Base-by-base conservation (phyloP, 2,113 vertebrate species). In the Rafetus swinhoei region DNA sequence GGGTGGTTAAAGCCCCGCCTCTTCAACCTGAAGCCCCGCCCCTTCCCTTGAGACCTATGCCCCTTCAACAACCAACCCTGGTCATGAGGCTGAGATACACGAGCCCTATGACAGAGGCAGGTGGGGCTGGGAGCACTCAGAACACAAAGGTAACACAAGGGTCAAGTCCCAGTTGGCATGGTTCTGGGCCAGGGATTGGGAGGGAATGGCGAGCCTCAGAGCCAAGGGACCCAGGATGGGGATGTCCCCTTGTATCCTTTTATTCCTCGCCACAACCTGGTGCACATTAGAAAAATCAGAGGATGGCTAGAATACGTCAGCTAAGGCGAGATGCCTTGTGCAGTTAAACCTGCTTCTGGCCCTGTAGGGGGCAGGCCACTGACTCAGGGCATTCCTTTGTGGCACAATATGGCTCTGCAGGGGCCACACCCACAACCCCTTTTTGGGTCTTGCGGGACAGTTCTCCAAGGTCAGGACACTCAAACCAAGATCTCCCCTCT, bases 331-430 rank as follows among this genome's bases (percentile, higher is more conserved):
- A 69, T 7, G 6, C 29, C 62, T n/a, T 3, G 7, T 7, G 3
- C 62, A n/a, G 62, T n/a, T 69, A n/a, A 69, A 69, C 65, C 65
- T 69, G 32, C 65, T 8, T 9, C 32, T 69, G 4, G 65, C 32
- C 65, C 7, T n/a, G 32, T 1, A 1, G 65, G 15, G 15, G 7
- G 15, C 15, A 18, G 7, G 16, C 32, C n/a, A n/a, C 4, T 9
- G 65, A 19, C 32, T n/a, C 15, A 32, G 3, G 29, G 3, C 27
- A 6, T 6, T 14, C 29, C 16, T 15, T 35, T 69, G 65, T 69
- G 65, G 32, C 39, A 45, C 45, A 45, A 45, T 45, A 45, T 45
- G 45, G 45, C 4, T 5, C 45, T 45, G 4, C 45, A 45, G 45
- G 45, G 45, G 45, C 4, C 32, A 9, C 16, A 18, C 32, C 3